Percentiles rank a stretch among this genome's conserved stretches.
phyloP scores from a whole-genome alignment of 2,113 vertebrate species.

The Vanacampus margaritifer region DNA sequence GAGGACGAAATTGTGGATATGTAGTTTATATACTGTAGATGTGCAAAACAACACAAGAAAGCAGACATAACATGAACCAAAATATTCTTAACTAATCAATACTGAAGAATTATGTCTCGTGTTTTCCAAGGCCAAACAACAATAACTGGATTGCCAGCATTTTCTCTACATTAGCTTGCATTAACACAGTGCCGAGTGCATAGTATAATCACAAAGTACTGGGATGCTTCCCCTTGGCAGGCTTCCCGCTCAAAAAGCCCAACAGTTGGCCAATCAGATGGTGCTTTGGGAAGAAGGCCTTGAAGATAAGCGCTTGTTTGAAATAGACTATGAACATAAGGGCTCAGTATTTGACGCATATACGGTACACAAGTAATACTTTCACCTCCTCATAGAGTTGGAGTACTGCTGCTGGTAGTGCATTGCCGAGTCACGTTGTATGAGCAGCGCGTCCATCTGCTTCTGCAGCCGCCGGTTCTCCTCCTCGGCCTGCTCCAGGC shows the following conservation, averaged over 20 bases:
- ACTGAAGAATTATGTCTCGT: background rate
- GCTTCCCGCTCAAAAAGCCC: slow-evolving; percentile 3
- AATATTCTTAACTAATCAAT: background rate
- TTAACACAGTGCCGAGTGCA: background rate
- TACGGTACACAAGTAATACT: background rate
- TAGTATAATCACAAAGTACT: background rate
- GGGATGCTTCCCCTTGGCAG: background rate
- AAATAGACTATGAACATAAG: background rate
- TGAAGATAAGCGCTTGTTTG: background rate
- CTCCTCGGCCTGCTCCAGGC: slow-evolving; percentile 89
- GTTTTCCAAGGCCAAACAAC: background rate
- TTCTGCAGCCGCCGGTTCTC: slow-evolving; percentile 92
- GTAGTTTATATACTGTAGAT: background rate
- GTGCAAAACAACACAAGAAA: background rate
- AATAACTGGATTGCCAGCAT: background rate
- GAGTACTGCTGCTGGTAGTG: slow-evolving; percentile 97
- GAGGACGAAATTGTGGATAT: background rate
- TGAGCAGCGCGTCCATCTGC: slow-evolving; percentile 86
- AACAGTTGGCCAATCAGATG: background rate
- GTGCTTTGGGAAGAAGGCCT: background rate
- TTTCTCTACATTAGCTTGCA: background rate
- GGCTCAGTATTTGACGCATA: background rate
- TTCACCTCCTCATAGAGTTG: slow-evolving; percentile 88
- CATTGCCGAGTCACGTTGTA: slow-evolving; percentile 91
- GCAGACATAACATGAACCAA: background rate